Evolutionary conservation across 2,113 vertebrate species (phyloP), one percentile per base, ranked within the genome.

Genomic region (Syngnathus scovelli): DNA sequence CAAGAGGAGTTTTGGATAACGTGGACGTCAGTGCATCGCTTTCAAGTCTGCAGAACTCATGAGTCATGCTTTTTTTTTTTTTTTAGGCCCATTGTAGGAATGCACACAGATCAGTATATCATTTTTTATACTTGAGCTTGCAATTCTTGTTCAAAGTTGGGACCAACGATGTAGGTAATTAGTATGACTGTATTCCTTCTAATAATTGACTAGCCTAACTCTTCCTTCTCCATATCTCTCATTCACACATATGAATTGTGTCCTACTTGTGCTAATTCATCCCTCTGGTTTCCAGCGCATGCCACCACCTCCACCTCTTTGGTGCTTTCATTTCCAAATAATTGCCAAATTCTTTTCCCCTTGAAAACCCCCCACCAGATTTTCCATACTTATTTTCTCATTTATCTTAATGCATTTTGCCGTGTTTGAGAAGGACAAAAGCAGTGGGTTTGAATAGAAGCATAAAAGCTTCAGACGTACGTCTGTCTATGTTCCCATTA

Each of bases 401-500:
- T 6, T 13, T 12, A 6, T 55, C 36, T 36, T 5, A 7, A 58
- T 15, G 27, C 55, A 36, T n/a, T 33, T 36, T 36, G 12, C 27
- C 27, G 2, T 36, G 27, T 33, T 56, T 27, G 27, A 36, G 55
- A 61, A 65, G 72, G 66, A 83, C 72, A 67, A 61, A 68, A 39
- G 73, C 15, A 61, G 56, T 66, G 75, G 74, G 77, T 83, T 75
- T 78, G 67, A 43, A 4, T 37, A 67, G 67, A 56, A 33, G 64
- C 71, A 66, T 79, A 81, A 83, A 82, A 71, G 65, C 65, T 23
- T 48, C 77, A 78, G 79, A 77, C 75, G 77, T 80, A 77, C 7
- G 55, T 33, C 79, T 68, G 67, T 77, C 72, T 78, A 75, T 62
- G 71, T 85, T 86, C 76, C 78, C 80, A 82, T 86, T 86, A 81